Evolutionary conservation across 2,113 vertebrate genomes (phyloP).

Genomic region (Bos javanicus): DNA sequence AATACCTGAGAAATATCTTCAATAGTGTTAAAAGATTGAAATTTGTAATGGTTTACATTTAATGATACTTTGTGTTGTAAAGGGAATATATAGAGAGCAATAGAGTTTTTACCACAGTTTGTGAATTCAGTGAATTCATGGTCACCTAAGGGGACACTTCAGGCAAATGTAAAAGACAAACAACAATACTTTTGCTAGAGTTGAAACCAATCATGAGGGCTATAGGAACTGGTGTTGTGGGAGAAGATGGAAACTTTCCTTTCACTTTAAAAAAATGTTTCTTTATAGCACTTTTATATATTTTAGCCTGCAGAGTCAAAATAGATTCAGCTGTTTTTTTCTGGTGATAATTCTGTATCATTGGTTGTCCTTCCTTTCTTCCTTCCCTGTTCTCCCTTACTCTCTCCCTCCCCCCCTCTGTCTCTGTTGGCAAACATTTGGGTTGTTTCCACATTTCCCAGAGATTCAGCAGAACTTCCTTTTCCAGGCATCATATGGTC

Average conservation of each 20-base stretch:
- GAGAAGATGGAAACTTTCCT: background rate
- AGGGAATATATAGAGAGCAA: background rate
- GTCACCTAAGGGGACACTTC: background rate
- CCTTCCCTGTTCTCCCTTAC: fast-evolving
- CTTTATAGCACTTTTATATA: background rate
- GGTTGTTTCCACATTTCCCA: background rate
- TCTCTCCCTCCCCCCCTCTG: fast-evolving
- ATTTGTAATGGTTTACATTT: background rate
- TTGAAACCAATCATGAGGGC: background rate
- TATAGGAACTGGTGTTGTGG: background rate
- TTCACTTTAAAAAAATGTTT: background rate
- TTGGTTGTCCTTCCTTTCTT: background rate
- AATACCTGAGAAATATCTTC: background rate
- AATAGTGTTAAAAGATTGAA: background rate
- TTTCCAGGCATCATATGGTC: background rate
- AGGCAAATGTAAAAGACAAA: background rate
- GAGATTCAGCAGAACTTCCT: background rate
- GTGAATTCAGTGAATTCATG: background rate
- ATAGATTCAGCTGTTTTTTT: background rate
- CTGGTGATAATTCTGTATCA: background rate
- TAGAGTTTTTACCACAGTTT: background rate
- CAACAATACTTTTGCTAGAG: background rate
- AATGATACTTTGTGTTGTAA: background rate
- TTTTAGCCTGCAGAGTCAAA: background rate
- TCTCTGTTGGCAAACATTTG: background rate